These are phyloP conservation scores for Eristalinus sepulchralis DNA, from an alignment of 2,888 invertebrate genomes.

Conservation along the genomic window DNA sequence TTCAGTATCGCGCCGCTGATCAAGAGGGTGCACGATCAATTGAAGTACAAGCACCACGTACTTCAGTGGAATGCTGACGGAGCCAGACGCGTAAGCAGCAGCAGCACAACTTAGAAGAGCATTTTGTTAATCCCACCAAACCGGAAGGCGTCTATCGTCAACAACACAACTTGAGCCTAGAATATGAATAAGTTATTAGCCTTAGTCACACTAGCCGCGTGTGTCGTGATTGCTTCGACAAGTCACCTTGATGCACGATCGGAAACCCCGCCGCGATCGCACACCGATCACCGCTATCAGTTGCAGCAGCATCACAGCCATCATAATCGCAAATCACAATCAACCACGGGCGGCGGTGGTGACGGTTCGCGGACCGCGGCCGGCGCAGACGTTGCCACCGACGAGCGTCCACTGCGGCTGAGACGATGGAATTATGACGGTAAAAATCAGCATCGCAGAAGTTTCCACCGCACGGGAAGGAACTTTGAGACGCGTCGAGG, in stretches of 20 bases:
- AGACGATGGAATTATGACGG: constrained; percentile 66
- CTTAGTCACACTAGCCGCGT: constrained; percentile 67
- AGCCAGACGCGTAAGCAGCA: constrained; percentile 24
- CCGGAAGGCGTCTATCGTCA: constrained; percentile 15
- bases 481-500: constrained; percentile 49
- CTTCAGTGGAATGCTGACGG: constrained; percentile 43
- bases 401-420: constrained; percentile 51
- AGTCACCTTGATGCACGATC: constrained; percentile 69
- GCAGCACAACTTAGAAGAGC: constrained; percentile 37
- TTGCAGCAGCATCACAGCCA: constrained; percentile 32
- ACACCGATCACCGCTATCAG: constrained; percentile 33
- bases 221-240: constrained; percentile 66
- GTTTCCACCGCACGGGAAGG: constrained; percentile 56
- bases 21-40: constrained; percentile 38
- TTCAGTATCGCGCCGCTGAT: constrained; percentile 9
- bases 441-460: constrained; percentile 49
- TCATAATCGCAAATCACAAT: constrained; percentile 69
- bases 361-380: constrained; percentile 61
- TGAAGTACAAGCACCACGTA: constrained; percentile 51
- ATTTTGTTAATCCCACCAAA: constrained; percentile 22
- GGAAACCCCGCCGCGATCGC: constrained; percentile 39
- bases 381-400: constrained; percentile 26
- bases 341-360: constrained; percentile 25
- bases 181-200: constrained; percentile 70
- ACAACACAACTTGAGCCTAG: constrained; percentile 24